phyloP scores from a whole-genome alignment of 2,888 invertebrate genomes.

The Drosophila pseudotalamancana region DNA sequence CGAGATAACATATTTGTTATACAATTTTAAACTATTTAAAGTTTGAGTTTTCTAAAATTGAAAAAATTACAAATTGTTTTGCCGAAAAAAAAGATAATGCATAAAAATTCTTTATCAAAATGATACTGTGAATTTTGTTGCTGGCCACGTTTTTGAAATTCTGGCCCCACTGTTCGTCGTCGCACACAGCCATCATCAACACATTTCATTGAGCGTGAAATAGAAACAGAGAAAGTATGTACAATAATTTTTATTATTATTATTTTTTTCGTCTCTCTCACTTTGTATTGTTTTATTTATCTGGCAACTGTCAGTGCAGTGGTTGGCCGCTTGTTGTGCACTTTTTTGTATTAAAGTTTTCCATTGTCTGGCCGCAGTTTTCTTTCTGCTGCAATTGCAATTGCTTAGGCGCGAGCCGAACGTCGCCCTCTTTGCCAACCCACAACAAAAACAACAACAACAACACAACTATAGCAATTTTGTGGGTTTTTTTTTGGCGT shows the following conservation, averaged over 20 bases:
- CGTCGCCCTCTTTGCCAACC: slow-evolving; percentile 47
- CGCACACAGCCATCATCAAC: slow-evolving; percentile 72
- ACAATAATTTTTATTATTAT: slow-evolving; percentile 59
- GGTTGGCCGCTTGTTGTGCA: slow-evolving; percentile 26
- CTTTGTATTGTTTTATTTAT: slow-evolving; percentile 12
- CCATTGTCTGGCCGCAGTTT: slow-evolving; percentile 71
- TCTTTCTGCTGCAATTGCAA: slow-evolving; percentile 60
- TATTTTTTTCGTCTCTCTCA: slow-evolving; percentile 25
- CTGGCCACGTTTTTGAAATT: not conserved
- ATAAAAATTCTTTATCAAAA: not conserved
- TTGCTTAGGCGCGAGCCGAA: slow-evolving; percentile 50
- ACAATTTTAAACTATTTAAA: too few relatives aligned
- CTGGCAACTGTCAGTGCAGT: slow-evolving; percentile 18
- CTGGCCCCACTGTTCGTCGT: slow-evolving; percentile 8
- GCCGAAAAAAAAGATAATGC: too few relatives aligned
- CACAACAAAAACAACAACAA: slow-evolving; percentile 14
- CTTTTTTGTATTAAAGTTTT: slow-evolving; percentile 60
- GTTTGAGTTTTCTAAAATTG: too few relatives aligned
- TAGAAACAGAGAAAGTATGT: slow-evolving; percentile 82
- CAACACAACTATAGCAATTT: slow-evolving; percentile 28
- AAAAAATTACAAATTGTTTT: too few relatives aligned
- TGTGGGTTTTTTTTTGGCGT: slow-evolving; percentile 47
- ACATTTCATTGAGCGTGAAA: slow-evolving; percentile 83
- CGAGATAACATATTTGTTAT: too few relatives aligned
- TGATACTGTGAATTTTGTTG: not conserved